These are phyloP conservation scores for Salvelinus namaycush DNA, from an alignment of 2,113 vertebrate genomes.

Conservation along the genomic window DNA sequence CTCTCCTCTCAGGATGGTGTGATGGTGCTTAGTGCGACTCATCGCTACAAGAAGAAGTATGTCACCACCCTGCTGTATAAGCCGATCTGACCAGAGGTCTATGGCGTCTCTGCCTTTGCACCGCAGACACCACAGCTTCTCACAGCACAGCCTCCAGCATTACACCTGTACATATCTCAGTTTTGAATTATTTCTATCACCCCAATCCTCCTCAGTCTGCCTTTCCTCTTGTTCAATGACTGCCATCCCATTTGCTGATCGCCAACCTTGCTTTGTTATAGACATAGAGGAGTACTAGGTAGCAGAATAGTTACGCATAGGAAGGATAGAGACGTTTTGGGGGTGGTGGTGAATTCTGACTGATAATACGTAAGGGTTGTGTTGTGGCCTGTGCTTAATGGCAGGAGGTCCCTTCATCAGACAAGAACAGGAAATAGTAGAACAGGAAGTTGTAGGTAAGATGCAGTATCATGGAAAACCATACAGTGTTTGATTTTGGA, in stretches of 20 bases:
- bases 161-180: conserved; percentile 21
- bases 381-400: not conserved
- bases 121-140: not conserved
- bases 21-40: conserved; percentile 96
- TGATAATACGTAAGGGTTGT: not conserved
- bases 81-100: conserved; percentile 68
- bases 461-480: not conserved
- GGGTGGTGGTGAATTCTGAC: not conserved
- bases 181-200: conserved; percentile 5
- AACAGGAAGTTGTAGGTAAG: not conserved
- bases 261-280: conserved; percentile 18
- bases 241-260: conserved; percentile 9
- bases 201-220: conserved; percentile 26
- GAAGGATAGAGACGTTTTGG: not conserved
- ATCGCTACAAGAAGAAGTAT: conserved; percentile 98
- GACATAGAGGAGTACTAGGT: conserved; percentile 22
- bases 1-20: conserved; percentile 83
- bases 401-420: not conserved
- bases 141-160: not conserved
- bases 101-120: not conserved
- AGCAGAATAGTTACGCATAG: not conserved
- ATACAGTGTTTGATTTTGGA: not conserved
- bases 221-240: conserved; percentile 25
- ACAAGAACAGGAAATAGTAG: not conserved
- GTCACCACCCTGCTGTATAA: conserved; percentile 89